phyloP scores from a whole-genome alignment of 2,888 invertebrate genomes.

The Colostygia pectinataria region DNA sequence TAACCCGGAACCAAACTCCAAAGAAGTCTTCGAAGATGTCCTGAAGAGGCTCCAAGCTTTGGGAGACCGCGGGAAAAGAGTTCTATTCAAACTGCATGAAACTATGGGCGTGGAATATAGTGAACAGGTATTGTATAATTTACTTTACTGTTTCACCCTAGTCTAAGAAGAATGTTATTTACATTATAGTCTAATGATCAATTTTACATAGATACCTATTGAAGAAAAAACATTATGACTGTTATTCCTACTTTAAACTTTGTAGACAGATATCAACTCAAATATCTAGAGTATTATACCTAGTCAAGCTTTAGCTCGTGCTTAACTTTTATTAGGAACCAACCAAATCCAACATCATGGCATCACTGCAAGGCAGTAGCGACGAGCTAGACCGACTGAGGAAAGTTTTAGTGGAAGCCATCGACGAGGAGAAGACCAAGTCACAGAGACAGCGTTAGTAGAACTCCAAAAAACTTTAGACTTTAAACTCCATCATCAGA shows the following conservation, averaged over 20 bases:
- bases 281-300: no score
- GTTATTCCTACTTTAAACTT: no score
- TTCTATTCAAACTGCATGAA: slow-evolving; percentile 80
- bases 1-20: slow-evolving; percentile 52
- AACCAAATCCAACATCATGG: slow-evolving; percentile 48
- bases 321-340: slow-evolving; percentile 17
- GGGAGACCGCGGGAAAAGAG: slow-evolving; percentile 81
- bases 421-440: slow-evolving; percentile 69
- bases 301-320: no score
- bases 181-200: no score
- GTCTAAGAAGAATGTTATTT: no score
- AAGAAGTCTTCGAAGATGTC: slow-evolving; percentile 84
- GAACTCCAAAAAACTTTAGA: no score
- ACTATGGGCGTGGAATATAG: slow-evolving; percentile 59
- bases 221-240: no score
- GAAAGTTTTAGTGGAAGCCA: slow-evolving; percentile 69
- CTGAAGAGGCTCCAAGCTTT: slow-evolving; percentile 80
- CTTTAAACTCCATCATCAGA: no score
- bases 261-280: no score
- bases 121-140: slow-evolving; percentile 43
- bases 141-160: no score
- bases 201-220: no score
- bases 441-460: slow-evolving; percentile 54
- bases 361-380: slow-evolving; percentile 53
- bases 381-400: slow-evolving; percentile 66